Evolutionary conservation across 2,888 invertebrate genomes (phyloP).

Genomic region (Sphaeridia pumilis): DNA sequence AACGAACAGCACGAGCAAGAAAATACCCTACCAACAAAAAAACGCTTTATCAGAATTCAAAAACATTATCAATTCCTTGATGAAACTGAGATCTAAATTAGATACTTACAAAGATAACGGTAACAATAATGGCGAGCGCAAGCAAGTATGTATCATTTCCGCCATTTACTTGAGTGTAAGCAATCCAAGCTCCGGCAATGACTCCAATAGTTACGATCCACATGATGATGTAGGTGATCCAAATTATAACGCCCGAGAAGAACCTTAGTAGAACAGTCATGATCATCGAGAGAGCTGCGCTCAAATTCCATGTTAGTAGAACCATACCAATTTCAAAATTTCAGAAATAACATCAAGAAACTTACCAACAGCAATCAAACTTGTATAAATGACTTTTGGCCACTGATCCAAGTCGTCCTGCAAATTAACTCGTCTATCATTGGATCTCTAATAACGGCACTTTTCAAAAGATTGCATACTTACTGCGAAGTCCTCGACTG

Average conservation of each 20-base stretch:
- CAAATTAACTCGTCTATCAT: too few species aligned
- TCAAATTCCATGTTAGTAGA: not conserved
- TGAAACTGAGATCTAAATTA: too few species aligned
- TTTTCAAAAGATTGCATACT: too few species aligned
- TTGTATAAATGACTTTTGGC: not conserved
- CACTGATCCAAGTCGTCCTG: not conserved
- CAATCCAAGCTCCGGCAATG: slow-evolving; percentile 47
- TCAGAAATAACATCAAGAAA: not conserved
- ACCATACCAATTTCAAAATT: not conserved
- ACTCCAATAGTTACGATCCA: slow-evolving; percentile 45
- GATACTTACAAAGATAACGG: slow-evolving; percentile 48
- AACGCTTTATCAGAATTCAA: not conserved
- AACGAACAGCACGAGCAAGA: slow-evolving; percentile 46
- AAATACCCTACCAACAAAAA: not conserved
- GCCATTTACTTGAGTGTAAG: not conserved
- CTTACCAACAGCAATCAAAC: not conserved
- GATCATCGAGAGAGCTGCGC: slow-evolving; percentile 46
- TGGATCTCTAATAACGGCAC: too few species aligned
- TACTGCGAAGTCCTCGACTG: too few species aligned
- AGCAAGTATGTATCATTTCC: not conserved
- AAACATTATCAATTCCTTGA: not conserved
- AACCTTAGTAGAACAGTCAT: slow-evolving; percentile 48
- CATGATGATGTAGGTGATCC: slow-evolving; percentile 48
- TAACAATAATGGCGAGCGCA: slow-evolving; percentile 19
- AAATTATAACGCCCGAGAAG: slow-evolving; percentile 51